Evolutionary conservation across 2,888 invertebrate species (phyloP).

Genomic region (Plebejus melissa): DNA sequence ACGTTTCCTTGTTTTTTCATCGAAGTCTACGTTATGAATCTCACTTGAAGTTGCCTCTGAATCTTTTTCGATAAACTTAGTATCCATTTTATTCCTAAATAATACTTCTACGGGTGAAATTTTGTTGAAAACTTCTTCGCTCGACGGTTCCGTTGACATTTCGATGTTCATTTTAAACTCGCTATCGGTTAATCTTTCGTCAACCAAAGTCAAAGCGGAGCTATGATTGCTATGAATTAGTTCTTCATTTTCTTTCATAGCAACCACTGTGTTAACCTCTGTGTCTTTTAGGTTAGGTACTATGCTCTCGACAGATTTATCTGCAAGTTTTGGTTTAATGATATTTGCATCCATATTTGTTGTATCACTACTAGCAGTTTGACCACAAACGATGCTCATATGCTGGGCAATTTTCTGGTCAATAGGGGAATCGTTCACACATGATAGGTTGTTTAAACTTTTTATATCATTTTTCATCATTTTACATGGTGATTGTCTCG

Average conservation of each 20-base stretch:
- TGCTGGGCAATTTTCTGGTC: neutral
- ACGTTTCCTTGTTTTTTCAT: constrained; percentile 49
- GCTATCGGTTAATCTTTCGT: constrained; percentile 45
- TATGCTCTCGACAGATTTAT: constrained; percentile 43
- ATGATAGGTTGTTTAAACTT: neutral
- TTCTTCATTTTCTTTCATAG: constrained; percentile 58
- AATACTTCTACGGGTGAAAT: constrained; percentile 45
- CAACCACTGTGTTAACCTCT: constrained; percentile 58
- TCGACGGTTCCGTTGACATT: constrained; percentile 20
- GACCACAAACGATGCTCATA: constrained; percentile 36
- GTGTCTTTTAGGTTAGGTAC: constrained; percentile 42
- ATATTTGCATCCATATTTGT: constrained; percentile 38
- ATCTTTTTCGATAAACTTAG: constrained; percentile 35
- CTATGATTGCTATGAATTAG: constrained; percentile 48
- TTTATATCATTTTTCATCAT: neutral
- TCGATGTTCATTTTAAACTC: constrained; percentile 39
- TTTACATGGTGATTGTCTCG: neutral
- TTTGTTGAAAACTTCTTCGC: constrained; percentile 27
- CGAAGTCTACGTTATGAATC: constrained; percentile 29
- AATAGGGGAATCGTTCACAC: neutral
- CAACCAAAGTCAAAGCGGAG: constrained; percentile 61
- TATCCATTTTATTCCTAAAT: constrained; percentile 41
- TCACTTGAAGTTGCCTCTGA: constrained; percentile 42
- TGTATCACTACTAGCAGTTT: constrained; percentile 33
- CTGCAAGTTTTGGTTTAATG: constrained; percentile 42